These are phyloP conservation scores for Protosalanx chinensis DNA, from an alignment of 2,797 vertebrate genomes.

Conservation along the genomic window DNA sequence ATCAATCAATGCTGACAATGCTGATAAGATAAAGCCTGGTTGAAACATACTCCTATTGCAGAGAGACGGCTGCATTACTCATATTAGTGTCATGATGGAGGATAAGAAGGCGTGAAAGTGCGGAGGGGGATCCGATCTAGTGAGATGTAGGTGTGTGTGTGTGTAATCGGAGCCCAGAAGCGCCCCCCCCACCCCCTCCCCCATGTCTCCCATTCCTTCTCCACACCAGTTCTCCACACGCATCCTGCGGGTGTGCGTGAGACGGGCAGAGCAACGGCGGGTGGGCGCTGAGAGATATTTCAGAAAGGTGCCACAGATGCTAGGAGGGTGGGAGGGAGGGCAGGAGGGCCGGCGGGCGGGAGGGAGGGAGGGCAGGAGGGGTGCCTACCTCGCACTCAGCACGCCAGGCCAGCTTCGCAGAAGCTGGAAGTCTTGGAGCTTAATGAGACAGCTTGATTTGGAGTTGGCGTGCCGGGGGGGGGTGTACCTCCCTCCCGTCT, in stretches of 20 bases:
- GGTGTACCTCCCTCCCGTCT: background rate
- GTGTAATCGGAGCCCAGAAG: background rate
- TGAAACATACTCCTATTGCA: background rate
- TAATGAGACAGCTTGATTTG: conserved; percentile 14
- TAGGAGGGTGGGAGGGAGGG: too few relatives aligned
- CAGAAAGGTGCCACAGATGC: conserved; percentile 24
- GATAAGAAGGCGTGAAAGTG: background rate
- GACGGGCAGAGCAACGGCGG: background rate
- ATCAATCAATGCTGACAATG: background rate
- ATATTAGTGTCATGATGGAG: background rate
- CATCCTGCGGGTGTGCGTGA: background rate
- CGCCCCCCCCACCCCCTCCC: conserved; percentile 5
- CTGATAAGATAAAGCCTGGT: too few relatives aligned
- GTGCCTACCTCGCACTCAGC: conserved; percentile 9
- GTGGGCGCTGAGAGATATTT: conserved; percentile 7
- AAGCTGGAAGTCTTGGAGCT: conserved; percentile 9
- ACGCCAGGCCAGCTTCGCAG: conserved; percentile 2
- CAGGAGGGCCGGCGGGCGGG: too few relatives aligned
- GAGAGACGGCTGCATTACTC: background rate
- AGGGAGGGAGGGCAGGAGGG: too few relatives aligned
- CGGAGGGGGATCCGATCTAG: background rate
- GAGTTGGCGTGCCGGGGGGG: conserved; percentile 1
- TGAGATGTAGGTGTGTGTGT: background rate
- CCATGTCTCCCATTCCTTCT: conserved; percentile 11
- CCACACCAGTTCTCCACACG: conserved; percentile 5